A percentile compares a stretch with the other conserved stretches of the same genome.
Evolutionary conservation across 2,888 invertebrate genomes (phyloP).

Genomic region (Amphipyra berbera): DNA sequence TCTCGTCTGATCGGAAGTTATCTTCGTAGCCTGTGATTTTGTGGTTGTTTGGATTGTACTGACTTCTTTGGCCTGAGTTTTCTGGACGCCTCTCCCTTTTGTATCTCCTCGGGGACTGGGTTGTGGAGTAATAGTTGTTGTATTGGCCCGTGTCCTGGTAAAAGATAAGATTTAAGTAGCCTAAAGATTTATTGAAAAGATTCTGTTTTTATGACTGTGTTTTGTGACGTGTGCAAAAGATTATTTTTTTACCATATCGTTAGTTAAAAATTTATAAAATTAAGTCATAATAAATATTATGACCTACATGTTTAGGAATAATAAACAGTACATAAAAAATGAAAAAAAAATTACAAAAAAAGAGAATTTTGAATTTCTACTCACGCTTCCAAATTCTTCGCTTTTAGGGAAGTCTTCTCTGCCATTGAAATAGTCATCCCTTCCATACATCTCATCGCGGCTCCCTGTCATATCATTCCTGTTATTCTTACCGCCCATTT

Average conservation of each 20-base stretch:
- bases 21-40: slow-evolving; percentile 66
- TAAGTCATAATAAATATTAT: too few relatives aligned
- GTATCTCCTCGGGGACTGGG: slow-evolving; percentile 70
- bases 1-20: slow-evolving; percentile 66
- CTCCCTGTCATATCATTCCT: slow-evolving; percentile 53
- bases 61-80: slow-evolving; percentile 83
- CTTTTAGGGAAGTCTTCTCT: slow-evolving; percentile 70
- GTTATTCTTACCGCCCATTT: slow-evolving; percentile 27
- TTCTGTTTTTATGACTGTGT: too few relatives aligned
- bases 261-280: too few relatives aligned
- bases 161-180: not conserved
- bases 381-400: slow-evolving; percentile 74
- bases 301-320: too few relatives aligned
- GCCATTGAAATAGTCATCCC: slow-evolving; percentile 61
- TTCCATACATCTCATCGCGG: slow-evolving; percentile 52
- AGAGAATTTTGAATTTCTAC: slow-evolving; percentile 44
- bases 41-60: slow-evolving; percentile 81
- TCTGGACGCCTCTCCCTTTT: slow-evolving; percentile 76
- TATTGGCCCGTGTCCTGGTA: slow-evolving; percentile 66
- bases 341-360: too few relatives aligned
- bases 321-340: too few relatives aligned
- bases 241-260: too few relatives aligned
- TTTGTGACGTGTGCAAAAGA: too few relatives aligned
- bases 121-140: slow-evolving; percentile 67
- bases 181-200: too few relatives aligned